A percentile compares a stretch with the other conserved stretches of the same genome.
Conservation (phyloP, 2,797 vertebrate genomes). For the Siniperca scherzeri region DNA sequence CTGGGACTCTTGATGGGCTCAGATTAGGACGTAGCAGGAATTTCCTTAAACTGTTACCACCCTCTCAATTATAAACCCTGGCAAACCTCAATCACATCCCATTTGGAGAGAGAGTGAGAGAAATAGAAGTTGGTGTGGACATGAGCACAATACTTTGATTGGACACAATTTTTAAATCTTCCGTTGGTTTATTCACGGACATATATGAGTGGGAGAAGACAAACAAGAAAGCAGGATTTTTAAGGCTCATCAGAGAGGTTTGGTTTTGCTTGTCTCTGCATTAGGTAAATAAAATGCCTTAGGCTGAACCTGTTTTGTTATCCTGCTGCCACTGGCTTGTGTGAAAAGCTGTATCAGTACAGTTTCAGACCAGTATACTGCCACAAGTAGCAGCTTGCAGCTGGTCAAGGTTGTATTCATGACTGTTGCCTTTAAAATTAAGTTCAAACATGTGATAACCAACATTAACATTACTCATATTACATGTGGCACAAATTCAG, state of each 20-base stretch:
- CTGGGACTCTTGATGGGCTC: conserved; percentile 51
- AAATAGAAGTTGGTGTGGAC: background rate
- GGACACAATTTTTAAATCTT: background rate
- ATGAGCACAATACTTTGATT: background rate
- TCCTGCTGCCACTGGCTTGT: background rate
- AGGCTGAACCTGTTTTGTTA: background rate
- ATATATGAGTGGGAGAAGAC: background rate
- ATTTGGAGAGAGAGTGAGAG: conserved; percentile 18
- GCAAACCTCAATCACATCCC: conserved; percentile 4
- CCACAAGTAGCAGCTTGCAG: background rate
- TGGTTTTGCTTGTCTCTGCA: background rate
- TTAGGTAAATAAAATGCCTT: background rate
- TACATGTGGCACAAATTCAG: background rate
- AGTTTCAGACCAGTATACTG: background rate
- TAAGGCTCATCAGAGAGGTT: background rate
- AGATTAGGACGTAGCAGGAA: conserved; percentile 75
- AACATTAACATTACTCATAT: too few relatives aligned
- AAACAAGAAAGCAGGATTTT: background rate
- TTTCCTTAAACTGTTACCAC: conserved; percentile 69
- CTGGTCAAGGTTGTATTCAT: background rate
- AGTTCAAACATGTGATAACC: background rate
- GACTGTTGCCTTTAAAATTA: background rate
- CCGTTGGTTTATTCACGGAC: background rate
- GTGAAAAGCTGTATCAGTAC: background rate
- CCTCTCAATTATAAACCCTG: conserved; percentile 41